Percentiles rank a stretch among this genome's conserved stretches.
phyloP scores from a whole-genome alignment of 1,140 invertebrate species.

The Leguminivora glycinivorella region DNA sequence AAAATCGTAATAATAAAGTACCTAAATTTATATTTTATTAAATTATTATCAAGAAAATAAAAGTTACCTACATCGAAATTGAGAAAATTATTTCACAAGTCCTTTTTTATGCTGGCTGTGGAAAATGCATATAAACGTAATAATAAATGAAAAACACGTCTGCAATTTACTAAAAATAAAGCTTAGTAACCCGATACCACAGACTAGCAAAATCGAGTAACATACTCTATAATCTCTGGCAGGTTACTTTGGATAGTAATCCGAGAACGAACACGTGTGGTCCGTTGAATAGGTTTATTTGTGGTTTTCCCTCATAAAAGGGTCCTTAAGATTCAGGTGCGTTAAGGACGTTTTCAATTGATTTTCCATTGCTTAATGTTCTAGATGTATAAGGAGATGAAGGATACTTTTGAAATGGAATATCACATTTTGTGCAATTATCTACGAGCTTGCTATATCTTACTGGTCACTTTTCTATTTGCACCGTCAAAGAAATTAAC shows the following conservation, averaged over 20 bases:
- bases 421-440: no score
- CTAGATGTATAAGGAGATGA: no score
- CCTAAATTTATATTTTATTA: no score
- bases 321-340: no score
- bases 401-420: no score
- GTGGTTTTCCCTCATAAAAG: no score
- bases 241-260: conserved; percentile 11
- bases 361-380: no score
- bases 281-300: conserved; percentile 25
- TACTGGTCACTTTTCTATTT: not conserved
- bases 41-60: no score
- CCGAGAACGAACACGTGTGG: conserved; percentile 20
- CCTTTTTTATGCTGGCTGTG: not conserved
- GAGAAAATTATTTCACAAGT: not conserved
- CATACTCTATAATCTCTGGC: conserved; percentile 12
- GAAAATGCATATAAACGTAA: not conserved
- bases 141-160: not conserved
- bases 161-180: conserved; percentile 17
- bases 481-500: no score
- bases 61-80: not conserved
- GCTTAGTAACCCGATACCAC: conserved; percentile 11
- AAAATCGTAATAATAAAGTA: no score
- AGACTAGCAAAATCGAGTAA: conserved; percentile 10
- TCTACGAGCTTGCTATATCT: not conserved
- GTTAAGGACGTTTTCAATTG: no score